Evolutionary conservation across 1,140 invertebrate species (phyloP).

Genomic region (Drosophila repleta): DNA sequence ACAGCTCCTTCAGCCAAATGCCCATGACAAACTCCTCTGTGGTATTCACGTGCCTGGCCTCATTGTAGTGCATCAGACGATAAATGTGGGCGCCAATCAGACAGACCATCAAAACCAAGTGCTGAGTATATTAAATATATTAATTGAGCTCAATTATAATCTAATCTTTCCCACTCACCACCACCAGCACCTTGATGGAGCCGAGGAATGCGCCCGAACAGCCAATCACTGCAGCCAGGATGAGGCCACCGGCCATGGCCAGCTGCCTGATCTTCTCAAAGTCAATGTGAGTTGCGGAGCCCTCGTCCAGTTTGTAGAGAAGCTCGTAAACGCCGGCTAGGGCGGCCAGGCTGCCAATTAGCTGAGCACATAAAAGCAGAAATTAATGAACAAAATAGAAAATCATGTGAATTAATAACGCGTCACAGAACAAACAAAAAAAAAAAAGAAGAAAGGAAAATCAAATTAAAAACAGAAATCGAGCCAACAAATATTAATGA

Average conservation of each 20-base stretch:
- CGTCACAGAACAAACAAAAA: constrained; percentile 32
- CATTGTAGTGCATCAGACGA: constrained; percentile 69
- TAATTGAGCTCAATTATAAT: background rate
- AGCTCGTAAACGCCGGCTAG: constrained; percentile 71
- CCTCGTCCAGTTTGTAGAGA: constrained; percentile 54
- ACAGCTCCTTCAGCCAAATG: constrained; percentile 69
- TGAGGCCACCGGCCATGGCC: constrained; percentile 49
- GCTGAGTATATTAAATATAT: constrained; percentile 40
- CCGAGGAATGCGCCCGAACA: constrained; percentile 70
- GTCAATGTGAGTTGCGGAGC: constrained; percentile 61
- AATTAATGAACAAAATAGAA: constrained; percentile 24
- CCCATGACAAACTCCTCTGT: constrained; percentile 64
- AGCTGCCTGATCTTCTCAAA: constrained; percentile 67
- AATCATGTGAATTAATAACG: constrained; percentile 50
- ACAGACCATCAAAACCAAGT: constrained; percentile 48
- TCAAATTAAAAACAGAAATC: constrained; percentile 50
- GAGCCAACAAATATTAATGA: constrained; percentile 8
- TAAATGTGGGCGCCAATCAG: constrained; percentile 68
- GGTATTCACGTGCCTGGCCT: constrained; percentile 49
- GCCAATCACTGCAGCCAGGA: constrained; percentile 65
- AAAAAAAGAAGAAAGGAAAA: background rate
- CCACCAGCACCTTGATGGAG: constrained; percentile 70
- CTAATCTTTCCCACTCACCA: constrained; percentile 44
- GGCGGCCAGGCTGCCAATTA: constrained; percentile 63
- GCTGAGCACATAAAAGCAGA: constrained; percentile 34